phyloP scores from a whole-genome alignment of 1,140 invertebrate genomes.

The Macrostomum lignano region DNA sequence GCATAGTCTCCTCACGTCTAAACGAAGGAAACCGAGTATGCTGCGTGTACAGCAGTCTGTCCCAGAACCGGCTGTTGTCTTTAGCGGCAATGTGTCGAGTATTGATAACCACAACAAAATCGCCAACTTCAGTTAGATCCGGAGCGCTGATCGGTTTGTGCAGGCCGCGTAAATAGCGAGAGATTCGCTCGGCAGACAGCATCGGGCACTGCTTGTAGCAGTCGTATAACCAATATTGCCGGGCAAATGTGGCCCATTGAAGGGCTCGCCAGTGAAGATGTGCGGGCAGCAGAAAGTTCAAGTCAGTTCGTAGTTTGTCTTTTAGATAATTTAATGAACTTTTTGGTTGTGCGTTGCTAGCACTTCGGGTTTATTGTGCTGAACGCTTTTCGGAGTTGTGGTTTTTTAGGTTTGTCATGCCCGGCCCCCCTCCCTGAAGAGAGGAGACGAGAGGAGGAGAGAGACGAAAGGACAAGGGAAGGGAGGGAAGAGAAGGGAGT shows the following conservation, averaged over 20 bases:
- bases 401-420: no score
- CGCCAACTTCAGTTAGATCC: conserved; percentile 64
- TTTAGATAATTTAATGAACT: no score
- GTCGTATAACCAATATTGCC: conserved; percentile 73
- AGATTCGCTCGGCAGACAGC: conserved; percentile 41
- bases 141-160: conserved; percentile 76
- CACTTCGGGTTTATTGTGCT: no score
- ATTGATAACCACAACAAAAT: conserved; percentile 82
- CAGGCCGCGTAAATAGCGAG: conserved; percentile 46
- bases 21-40: conserved; percentile 39
- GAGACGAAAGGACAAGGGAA: no score
- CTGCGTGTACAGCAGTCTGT: conserved; percentile 58
- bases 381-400: no score
- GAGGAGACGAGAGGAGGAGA: no score
- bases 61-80: conserved; percentile 48
- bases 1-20: conserved; percentile 6
- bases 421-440: no score
- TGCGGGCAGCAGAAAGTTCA: no score
- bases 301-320: no score
- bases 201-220: conserved; percentile 80
- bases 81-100: conserved; percentile 56
- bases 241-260: conserved; percentile 74
- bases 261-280: no score
- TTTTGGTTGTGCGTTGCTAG: no score
- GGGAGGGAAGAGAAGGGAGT: no score